A percentile compares a stretch with the other conserved stretches of the same genome.
phyloP scores from a whole-genome alignment of 2,113 vertebrate genomes.

The Amazona vittata region DNA sequence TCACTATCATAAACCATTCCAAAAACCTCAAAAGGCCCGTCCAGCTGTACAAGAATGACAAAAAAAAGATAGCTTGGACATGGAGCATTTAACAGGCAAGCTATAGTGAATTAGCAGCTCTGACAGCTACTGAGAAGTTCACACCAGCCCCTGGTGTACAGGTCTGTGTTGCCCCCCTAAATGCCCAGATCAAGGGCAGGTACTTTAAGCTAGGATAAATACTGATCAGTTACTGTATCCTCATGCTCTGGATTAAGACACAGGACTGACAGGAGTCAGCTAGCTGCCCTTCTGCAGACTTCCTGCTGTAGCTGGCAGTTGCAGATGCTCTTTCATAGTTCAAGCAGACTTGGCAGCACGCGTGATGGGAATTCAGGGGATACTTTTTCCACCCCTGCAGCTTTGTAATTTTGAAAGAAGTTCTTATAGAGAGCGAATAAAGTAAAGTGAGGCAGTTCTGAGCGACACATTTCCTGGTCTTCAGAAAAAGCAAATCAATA shows the following conservation, averaged over 20 bases:
- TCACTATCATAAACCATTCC: neutral
- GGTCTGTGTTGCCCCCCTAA: neutral
- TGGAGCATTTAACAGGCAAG: neutral
- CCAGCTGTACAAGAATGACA: neutral
- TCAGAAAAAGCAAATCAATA: neutral
- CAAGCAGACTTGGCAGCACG: neutral
- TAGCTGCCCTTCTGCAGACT: neutral
- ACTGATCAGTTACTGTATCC: neutral
- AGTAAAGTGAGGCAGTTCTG: neutral
- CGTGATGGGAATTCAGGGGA: neutral
- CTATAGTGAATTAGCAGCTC: too few relatives aligned
- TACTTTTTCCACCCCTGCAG: neutral
- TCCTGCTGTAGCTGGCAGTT: neutral
- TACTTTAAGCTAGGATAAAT: neutral
- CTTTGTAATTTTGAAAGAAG: neutral
- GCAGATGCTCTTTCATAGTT: neutral
- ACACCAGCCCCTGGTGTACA: neutral
- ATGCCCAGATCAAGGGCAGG: neutral
- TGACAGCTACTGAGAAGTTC: neutral
- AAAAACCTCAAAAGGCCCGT: neutral
- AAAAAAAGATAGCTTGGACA: too few relatives aligned
- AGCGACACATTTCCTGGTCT: rapidly evolving
- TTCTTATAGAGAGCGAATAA: neutral
- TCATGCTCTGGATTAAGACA: neutral
- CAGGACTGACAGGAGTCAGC: rapidly evolving